Evolutionary conservation across 1,140 invertebrate genomes (phyloP).

Genomic region (Akabosia matsudoensis): DNA sequence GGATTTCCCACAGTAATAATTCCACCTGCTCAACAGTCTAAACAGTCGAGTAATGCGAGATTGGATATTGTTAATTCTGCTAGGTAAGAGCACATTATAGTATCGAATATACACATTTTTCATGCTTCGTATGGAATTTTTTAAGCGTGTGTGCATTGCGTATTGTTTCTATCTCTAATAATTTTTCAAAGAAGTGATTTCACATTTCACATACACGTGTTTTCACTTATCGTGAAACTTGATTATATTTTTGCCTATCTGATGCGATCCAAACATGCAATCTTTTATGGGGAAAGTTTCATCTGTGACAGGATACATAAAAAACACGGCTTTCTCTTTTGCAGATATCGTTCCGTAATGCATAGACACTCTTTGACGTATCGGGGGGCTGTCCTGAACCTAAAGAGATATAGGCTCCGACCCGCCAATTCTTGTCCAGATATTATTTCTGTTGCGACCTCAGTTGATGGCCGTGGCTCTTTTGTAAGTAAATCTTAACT

Average conservation of each 20-base stretch:
- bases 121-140: no score
- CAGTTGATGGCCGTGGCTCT: conserved; percentile 35
- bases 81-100: neutral
- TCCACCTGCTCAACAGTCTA: conserved; percentile 14
- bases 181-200: neutral
- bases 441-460: conserved; percentile 83
- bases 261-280: no score
- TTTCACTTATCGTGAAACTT: no score
- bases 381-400: conserved; percentile 75
- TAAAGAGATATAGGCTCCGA: conserved; percentile 72
- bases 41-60: neutral
- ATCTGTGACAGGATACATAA: no score
- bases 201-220: no score
- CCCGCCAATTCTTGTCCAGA: conserved; percentile 80
- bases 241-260: no score
- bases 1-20: conserved; percentile 1
- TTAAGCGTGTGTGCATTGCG: no score
- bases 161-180: no score
- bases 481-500: conserved; percentile 37
- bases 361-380: conserved; percentile 70
- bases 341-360: conserved; percentile 50
- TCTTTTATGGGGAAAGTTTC: no score
- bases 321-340: no score
- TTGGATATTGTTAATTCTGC: neutral
- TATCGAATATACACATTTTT: no score